Conservation (phyloP, 23 tunicate species). For the Corella eumyota region DNA sequence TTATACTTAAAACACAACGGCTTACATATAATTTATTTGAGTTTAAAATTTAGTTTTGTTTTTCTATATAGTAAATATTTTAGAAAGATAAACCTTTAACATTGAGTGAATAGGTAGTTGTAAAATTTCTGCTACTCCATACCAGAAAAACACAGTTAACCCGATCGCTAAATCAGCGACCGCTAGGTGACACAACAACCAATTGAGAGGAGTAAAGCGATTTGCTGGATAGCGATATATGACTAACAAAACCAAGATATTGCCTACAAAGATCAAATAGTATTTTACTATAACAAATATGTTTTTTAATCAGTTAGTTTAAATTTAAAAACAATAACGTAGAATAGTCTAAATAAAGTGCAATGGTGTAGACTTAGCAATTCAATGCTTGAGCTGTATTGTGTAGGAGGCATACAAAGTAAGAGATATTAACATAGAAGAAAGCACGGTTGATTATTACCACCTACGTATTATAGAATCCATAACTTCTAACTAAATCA, state of each 20-base stretch:
- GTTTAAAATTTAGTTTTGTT: no score
- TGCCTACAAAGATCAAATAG: slow-evolving; percentile 22
- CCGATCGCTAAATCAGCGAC: slow-evolving; percentile 39
- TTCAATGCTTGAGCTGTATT: no score
- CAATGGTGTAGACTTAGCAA: background rate
- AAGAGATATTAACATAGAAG: no score
- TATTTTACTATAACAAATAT: background rate
- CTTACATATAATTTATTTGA: no score
- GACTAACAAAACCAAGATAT: slow-evolving; percentile 22
- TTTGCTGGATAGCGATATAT: slow-evolving; percentile 23
- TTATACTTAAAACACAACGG: no score
- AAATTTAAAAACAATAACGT: background rate
- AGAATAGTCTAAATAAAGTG: background rate
- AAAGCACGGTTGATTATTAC: no score
- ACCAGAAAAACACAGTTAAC: slow-evolving; percentile 53
- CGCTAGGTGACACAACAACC: slow-evolving; percentile 54
- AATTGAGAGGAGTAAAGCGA: slow-evolving; percentile 32
- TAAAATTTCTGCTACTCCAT: slow-evolving; percentile 45
- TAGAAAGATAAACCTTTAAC: slow-evolving; percentile 8
- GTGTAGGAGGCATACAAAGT: no score
- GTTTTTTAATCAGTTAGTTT: no score
- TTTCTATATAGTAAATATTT: no score
- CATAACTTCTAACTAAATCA: no score
- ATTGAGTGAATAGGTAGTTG: slow-evolving; percentile 2
- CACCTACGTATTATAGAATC: no score